phyloP scores from a whole-genome alignment of 2,797 vertebrate species.

The Tinamus major region DNA sequence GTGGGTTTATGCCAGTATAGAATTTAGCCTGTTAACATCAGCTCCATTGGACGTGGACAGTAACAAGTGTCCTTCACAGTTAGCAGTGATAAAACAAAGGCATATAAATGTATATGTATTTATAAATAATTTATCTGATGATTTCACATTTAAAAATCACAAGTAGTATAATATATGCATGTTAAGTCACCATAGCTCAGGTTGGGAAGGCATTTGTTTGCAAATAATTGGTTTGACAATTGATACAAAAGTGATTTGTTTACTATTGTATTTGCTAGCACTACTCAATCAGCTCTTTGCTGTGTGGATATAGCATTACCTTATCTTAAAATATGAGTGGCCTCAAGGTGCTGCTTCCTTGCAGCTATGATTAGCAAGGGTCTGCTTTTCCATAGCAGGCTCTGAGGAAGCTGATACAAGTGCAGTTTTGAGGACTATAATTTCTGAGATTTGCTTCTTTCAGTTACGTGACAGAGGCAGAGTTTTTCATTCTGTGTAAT shows the following conservation, averaged over 20 bases:
- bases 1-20: background rate
- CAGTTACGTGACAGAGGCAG: background rate
- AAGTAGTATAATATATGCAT: background rate
- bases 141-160: background rate
- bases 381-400: background rate
- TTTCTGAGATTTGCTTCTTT: background rate
- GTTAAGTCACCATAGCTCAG: background rate
- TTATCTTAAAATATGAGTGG: background rate
- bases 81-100: background rate
- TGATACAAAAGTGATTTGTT: background rate
- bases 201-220: background rate
- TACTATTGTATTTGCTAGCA: background rate
- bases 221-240: background rate
- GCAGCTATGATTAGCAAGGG: background rate
- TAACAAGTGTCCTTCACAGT: background rate
- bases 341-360: background rate
- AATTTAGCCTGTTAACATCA: background rate
- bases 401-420: background rate
- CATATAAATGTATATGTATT: background rate
- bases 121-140: background rate
- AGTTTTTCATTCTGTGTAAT: background rate
- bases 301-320: background rate
- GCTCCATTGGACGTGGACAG: background rate
- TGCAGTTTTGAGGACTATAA: background rate
- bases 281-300: background rate